Base-by-base conservation (phyloP, 2,888 invertebrate genomes). In the Callyntrura sp. region DNA sequence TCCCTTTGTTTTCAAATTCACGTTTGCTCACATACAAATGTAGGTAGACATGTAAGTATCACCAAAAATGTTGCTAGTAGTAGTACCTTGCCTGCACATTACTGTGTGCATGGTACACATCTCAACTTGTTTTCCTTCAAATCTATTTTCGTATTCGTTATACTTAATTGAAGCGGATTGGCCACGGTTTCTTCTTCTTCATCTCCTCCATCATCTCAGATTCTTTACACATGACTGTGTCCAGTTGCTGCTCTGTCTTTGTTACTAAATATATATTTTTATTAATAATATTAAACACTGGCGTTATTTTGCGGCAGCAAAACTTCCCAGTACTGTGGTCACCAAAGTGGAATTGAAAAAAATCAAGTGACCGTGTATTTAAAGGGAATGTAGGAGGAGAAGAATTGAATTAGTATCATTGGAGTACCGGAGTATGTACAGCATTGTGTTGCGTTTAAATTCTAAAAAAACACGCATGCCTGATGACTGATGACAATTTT, bases 121-220 rank as follows among this genome's bases (percentile, higher is more conserved):
- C 23, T 25, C 17, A 9, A 20, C 23, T 25, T 11, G 4, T 76
- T 25, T n/a, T 25, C 12, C 14, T 45, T 51, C 51, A 76, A 76
- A 28, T 76, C 51, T 55, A 76, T 51, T 76, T 48, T 25, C 25
- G n/a, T 25, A 51, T 51, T 76, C 51, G 76, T 51, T 76, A 51
- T 55, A 76, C 51, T 76, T 76, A 76, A 76, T 51, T 51, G 51
- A 76, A 55, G 25, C 51, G n/a, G 23, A 76, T 76, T 76, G 51
- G 76, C 25, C 25, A 55, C 51, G 76, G 76, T 76, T 76, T 76
- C 51, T 6, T 28, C 51, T 23, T 55, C n/a, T 23, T 43, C 25
- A 1, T 25, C 51, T 25, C 51, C 11, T 45, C 0, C 12, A 12
- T 6, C 23, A 62, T 62, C 9, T 48, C 8, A 43, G 20, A 45